Evolutionary conservation across 2,888 invertebrate genomes (phyloP).

Genomic region (Heteropelma amictum): DNA sequence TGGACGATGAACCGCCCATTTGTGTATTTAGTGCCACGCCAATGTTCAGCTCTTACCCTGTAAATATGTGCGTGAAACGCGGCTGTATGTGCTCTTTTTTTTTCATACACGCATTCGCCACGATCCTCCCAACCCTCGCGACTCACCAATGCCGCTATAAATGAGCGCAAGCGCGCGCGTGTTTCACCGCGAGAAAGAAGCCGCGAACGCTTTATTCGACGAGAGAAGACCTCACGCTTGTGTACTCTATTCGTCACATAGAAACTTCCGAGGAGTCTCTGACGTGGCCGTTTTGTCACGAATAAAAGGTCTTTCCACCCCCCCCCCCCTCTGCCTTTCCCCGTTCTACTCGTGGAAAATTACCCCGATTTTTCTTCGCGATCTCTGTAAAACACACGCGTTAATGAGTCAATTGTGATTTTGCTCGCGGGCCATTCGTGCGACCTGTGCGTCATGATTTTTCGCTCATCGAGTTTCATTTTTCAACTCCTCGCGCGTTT

Average conservation of each 20-base stretch:
- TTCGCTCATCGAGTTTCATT: no score
- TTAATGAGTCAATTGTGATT: not conserved
- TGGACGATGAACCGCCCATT: constrained; percentile 71
- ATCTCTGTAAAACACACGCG: not conserved
- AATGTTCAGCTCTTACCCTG: constrained; percentile 53
- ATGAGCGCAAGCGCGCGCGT: constrained; percentile 43
- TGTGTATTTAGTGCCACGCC: constrained; percentile 65
- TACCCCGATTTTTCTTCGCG: constrained; percentile 51
- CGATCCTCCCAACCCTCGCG: constrained; percentile 3
- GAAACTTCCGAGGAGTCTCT: not conserved
- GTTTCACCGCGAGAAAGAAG: constrained; percentile 30
- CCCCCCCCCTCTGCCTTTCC: constrained; percentile 39
- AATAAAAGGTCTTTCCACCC: constrained; percentile 10
- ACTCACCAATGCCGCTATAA: not conserved
- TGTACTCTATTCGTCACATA: not conserved
- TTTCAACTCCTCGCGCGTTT: no score
- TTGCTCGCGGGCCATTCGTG: not conserved
- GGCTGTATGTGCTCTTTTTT: constrained; percentile 3
- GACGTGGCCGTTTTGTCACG: constrained; percentile 37
- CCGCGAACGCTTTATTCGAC: not conserved
- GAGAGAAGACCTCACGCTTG: not conserved
- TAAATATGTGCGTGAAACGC: not conserved
- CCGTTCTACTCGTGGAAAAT: constrained; percentile 64
- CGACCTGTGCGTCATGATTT: not conserved
- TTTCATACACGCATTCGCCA: not conserved